Evolutionary conservation across 2,888 invertebrate species (phyloP).

Genomic region (Pilophorus perplexus): DNA sequence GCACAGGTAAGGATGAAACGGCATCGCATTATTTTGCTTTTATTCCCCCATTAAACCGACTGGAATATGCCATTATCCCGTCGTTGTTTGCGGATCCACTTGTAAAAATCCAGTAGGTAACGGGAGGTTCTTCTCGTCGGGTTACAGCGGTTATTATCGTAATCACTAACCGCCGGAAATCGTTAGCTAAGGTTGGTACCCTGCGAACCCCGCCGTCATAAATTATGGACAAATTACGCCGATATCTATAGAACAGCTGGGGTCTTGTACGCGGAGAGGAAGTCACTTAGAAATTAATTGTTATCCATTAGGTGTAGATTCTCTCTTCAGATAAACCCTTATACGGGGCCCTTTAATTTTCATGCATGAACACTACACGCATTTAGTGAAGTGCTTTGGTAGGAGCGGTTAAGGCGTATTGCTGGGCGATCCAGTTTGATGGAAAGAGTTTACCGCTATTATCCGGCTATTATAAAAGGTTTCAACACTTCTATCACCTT

Average conservation of each 20-base stretch:
- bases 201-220: slow-evolving; percentile 5
- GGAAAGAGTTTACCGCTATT: not conserved
- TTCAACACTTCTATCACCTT: slow-evolving; percentile 3
- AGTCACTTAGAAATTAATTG: slow-evolving; percentile 32
- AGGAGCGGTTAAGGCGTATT: slow-evolving; percentile 5
- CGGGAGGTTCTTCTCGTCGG: too few species aligned
- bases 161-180: slow-evolving; percentile 23
- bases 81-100: too few species aligned
- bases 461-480: slow-evolving; percentile 6
- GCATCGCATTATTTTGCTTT: too few species aligned
- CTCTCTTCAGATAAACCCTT: slow-evolving; percentile 9
- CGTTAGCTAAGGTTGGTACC: slow-evolving; percentile 2
- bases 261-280: slow-evolving; percentile 5
- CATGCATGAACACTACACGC: slow-evolving; percentile 25
- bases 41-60: too few species aligned
- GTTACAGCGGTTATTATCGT: slow-evolving; percentile 8
- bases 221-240: slow-evolving; percentile 28
- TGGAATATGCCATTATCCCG: too few species aligned
- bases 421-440: slow-evolving; percentile 18
- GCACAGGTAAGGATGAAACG: too few species aligned
- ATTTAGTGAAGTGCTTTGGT: slow-evolving; percentile 9
- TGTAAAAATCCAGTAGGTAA: too few species aligned
- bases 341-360: slow-evolving; percentile 25
- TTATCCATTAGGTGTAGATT: slow-evolving; percentile 28
- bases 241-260: slow-evolving; percentile 2